phyloP scores from a whole-genome alignment of 2,888 invertebrate species.

The Heteromurus nitidus region DNA sequence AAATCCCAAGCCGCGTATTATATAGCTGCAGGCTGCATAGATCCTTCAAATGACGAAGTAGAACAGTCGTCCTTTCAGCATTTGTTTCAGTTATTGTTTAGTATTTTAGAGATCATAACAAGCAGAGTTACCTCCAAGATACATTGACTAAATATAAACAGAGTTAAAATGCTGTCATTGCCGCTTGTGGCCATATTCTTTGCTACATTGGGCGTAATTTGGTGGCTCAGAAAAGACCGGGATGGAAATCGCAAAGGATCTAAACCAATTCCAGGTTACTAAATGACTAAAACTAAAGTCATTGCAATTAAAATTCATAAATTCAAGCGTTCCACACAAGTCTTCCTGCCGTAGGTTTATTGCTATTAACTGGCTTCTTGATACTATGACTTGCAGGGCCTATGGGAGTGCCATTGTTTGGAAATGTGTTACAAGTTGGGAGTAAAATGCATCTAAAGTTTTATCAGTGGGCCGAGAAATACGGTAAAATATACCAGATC shows the following conservation, averaged over 20 bases:
- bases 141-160: no score
- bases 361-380: no score
- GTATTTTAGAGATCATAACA: neutral
- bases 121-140: neutral
- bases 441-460: slow-evolving; percentile 34
- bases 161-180: neutral
- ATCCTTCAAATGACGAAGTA: neutral
- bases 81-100: neutral
- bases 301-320: no score
- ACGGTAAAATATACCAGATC: slow-evolving; percentile 58
- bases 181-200: neutral
- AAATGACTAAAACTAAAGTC: neutral
- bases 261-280: neutral
- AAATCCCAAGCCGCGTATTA: neutral
- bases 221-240: neutral
- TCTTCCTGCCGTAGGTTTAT: no score
- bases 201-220: neutral
- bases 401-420: slow-evolving; percentile 43
- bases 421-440: slow-evolving; percentile 52
- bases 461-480: slow-evolving; percentile 55
- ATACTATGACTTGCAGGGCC: no score
- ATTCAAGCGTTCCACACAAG: no score
- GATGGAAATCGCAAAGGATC: neutral
- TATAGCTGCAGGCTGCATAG: neutral
- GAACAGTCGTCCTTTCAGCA: neutral